Evolutionary conservation across 2,888 invertebrate species (phyloP), one percentile per base, ranked within the genome.

Genomic region (Thereva unica): DNA sequence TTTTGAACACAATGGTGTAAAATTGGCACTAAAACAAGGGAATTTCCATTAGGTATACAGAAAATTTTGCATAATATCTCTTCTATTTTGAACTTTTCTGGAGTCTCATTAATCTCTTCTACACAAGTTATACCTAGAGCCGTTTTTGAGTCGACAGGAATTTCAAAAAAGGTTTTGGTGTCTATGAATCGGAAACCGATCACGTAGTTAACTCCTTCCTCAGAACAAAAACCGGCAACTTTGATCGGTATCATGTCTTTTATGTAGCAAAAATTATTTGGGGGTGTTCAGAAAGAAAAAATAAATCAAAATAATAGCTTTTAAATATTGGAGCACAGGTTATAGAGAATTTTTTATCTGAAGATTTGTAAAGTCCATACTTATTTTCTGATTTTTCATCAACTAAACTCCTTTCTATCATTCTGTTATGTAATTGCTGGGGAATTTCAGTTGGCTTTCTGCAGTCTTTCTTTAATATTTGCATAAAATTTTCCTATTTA

Each of bases 51-150:
- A 47, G 47, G 47, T 5, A 47, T 4, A 7, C 5, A 7, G 8
- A 47, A 47, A 47, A 47, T 47, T 4, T 47, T 47, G 47, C 47
- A 47, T 10, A 10, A 47, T 47, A 47, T 47, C 4, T 47, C 9
- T 47, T 47, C 12, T 12, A 47, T 47, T 47, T 47, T 47, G 4
- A 47, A 10, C 12, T 47, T 47, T 8, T 47, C 47, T 47, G n/a
- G 10, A 47, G 8, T 12, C 9, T 47, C 47, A 47, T 47, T 47
- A 10, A 47, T 5, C 8, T n/a, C 9, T 47, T 47, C 12, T 5
- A 12, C 47, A 4, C 12, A 10, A 47, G 10, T 4, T 47, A 5
- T 47, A 5, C 47, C 47, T 42, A 42, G 8, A 42, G 42, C 42
- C 6, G 42, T 42, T 42, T 42, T 42, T 6, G 42, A 42, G 8